Evolutionary conservation across 2,888 invertebrate species (phyloP), one percentile per base, ranked within the genome.

Genomic region (Mongoloraphidia duomilia): DNA sequence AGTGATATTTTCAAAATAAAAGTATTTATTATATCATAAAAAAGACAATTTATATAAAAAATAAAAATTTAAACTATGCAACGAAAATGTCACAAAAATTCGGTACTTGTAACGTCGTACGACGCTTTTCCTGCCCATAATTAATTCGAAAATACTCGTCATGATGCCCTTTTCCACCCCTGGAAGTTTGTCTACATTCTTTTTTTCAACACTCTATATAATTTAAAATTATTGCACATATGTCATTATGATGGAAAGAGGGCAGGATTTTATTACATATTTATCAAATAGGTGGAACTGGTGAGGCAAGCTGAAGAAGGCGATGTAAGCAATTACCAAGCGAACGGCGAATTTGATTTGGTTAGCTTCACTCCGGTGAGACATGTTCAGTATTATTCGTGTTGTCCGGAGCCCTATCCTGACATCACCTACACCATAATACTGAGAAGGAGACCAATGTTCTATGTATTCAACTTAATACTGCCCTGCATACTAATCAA

Each of bases 321-420:
- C 0, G 91, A 92, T 66, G 78, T 84, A 46, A 84, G 84, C 56
- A 90, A 90, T 70, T 92, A 91, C 66, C 88, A 91, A 63, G 82
- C 84, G n/a, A 92, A 90, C 65, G 89, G 89, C 1, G 92, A 92
- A 67, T 92, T 91, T 68, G 85, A 88, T 63, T 69, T 92, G 56
- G 76, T 85, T 53, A 81, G 82, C 62, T 86, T 87, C 62, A 79
- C 81, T 1, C 82, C 84, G 1, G 75, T 76, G 52, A 76, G 80
- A 54, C 80, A 85, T 67, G 74, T 82, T 50, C 78, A 83, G 62
- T 79, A 77, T 63, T 88, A 87, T 66, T 84, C 83, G 2, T 88
- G 87, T 65, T 88, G 87, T 59, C 75, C 82, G 52, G 84, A 87
- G 64, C 84, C 87, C 0, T 88, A 87, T 61, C 87, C 88, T 1